Evolutionary conservation across 2,888 invertebrate species (phyloP).

Genomic region (Scaptomyza reducta): DNA sequence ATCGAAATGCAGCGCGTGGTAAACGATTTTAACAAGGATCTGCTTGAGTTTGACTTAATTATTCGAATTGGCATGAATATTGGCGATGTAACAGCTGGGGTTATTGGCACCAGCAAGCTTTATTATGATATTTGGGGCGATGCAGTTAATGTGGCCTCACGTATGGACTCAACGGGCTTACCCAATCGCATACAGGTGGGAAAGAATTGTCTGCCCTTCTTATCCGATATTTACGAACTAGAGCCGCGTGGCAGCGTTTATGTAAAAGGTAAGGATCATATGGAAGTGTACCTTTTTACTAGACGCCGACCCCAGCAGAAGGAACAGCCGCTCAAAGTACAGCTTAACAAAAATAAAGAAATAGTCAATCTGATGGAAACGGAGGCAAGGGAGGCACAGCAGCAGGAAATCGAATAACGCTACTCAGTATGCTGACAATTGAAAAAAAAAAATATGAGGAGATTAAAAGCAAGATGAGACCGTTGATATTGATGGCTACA

Average conservation of each 20-base stretch:
- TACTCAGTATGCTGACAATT: not conserved
- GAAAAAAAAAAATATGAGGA: not conserved
- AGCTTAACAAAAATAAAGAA: too few species aligned
- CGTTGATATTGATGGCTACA: conserved; percentile 38
- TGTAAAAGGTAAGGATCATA: conserved; percentile 98
- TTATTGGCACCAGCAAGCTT: conserved; percentile 97
- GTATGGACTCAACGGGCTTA: conserved; percentile 98
- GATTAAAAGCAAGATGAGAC: not conserved
- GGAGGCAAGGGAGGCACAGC: conserved; percentile 11
- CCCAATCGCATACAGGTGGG: conserved; percentile 93
- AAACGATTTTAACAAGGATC: conserved; percentile 93
- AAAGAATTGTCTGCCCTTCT: conserved; percentile 89
- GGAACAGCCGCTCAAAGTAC: conserved; percentile 2
- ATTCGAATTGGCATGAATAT: conserved; percentile 95
- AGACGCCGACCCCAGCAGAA: conserved; percentile 57
- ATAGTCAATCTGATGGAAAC: not conserved
- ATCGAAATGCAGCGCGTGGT: conserved; percentile 95
- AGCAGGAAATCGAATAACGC: not conserved
- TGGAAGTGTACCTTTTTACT: conserved; percentile 93
- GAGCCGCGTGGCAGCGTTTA: conserved; percentile 96
- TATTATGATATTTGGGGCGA: conserved; percentile 99
- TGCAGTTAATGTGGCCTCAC: conserved; percentile 97
- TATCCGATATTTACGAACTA: conserved; percentile 92
- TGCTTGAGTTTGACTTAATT: conserved; percentile 95
- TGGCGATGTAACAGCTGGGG: conserved; percentile 98